phyloP scores from a whole-genome alignment of 2,888 invertebrate genomes.

The Drosophila flavopinicola region DNA sequence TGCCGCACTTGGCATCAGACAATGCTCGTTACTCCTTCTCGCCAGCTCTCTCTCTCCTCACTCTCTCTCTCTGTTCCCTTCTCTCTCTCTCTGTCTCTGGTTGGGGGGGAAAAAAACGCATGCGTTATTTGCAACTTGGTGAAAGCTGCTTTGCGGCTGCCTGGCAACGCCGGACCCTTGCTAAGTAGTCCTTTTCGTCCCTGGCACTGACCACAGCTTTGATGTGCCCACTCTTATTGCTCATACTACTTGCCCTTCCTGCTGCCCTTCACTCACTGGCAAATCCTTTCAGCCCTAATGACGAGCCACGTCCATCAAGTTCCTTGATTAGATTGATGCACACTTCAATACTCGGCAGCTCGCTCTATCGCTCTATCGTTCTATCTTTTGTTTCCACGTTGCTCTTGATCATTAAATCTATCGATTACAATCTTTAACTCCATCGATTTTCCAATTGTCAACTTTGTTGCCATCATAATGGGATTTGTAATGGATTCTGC shows the following conservation, averaged over 20 bases:
- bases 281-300: constrained; percentile 38
- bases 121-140: constrained; percentile 35
- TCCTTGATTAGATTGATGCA: constrained; percentile 28
- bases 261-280: not conserved
- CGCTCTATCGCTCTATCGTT: not conserved
- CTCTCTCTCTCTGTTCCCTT: not conserved
- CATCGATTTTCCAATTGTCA: constrained; percentile 7
- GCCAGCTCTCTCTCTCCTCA: not conserved
- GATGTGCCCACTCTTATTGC: constrained; percentile 21
- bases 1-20: constrained; percentile 63
- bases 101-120: constrained; percentile 25
- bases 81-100: constrained; percentile 14
- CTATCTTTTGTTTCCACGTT: constrained; percentile 1
- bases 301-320: constrained; percentile 32
- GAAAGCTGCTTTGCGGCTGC: constrained; percentile 58
- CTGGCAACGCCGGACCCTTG: constrained; percentile 36
- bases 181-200: constrained; percentile 46
- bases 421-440: constrained; percentile 13
- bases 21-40: constrained; percentile 37
- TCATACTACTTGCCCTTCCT: not conserved
- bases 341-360: constrained; percentile 11
- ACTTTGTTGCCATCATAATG: not conserved
- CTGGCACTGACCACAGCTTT: constrained; percentile 49
- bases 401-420: constrained; percentile 21
- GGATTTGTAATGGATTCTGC: not conserved